Evolutionary conservation across 2,888 invertebrate genomes (phyloP).

Genomic region (Cryptocephalus moraei): DNA sequence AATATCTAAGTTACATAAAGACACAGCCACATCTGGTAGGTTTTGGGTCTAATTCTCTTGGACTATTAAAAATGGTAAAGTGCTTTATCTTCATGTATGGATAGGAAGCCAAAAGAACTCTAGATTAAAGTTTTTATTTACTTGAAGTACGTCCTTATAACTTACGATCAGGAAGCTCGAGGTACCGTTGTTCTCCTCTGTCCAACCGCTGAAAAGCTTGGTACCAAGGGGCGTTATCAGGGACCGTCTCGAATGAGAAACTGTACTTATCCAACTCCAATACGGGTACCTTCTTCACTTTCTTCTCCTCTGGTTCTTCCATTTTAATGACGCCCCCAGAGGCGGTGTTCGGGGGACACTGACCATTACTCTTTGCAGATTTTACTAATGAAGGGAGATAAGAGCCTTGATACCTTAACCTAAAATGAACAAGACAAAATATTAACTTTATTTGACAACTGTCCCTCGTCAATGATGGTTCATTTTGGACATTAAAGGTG

Average conservation of each 20-base stretch:
- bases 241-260: slow-evolving; percentile 68
- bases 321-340: slow-evolving; percentile 4
- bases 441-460: too few relatives aligned
- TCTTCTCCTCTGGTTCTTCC: slow-evolving; percentile 6
- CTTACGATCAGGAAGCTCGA: slow-evolving; percentile 46
- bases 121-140: too few relatives aligned
- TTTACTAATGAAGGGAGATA: slow-evolving; percentile 25
- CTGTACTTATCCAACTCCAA: slow-evolving; percentile 45
- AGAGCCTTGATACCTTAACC: slow-evolving; percentile 36
- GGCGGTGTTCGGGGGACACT: slow-evolving; percentile 15
- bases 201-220: slow-evolving; percentile 69
- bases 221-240: slow-evolving; percentile 68
- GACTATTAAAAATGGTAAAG: too few relatives aligned
- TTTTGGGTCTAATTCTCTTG: too few relatives aligned
- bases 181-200: slow-evolving; percentile 53
- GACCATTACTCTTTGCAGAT: slow-evolving; percentile 27
- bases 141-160: slow-evolving; percentile 20
- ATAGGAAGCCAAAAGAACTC: too few relatives aligned
- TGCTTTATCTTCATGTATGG: too few relatives aligned
- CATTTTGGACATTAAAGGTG: too few relatives aligned
- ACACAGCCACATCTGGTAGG: too few relatives aligned
- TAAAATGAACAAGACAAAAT: slow-evolving; percentile 17
- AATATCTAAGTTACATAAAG: too few relatives aligned
- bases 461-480: too few relatives aligned
- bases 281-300: slow-evolving; percentile 21